These are phyloP conservation scores for Orthosia gothica DNA, from an alignment of 2,888 invertebrate genomes.

Conservation along the genomic window DNA sequence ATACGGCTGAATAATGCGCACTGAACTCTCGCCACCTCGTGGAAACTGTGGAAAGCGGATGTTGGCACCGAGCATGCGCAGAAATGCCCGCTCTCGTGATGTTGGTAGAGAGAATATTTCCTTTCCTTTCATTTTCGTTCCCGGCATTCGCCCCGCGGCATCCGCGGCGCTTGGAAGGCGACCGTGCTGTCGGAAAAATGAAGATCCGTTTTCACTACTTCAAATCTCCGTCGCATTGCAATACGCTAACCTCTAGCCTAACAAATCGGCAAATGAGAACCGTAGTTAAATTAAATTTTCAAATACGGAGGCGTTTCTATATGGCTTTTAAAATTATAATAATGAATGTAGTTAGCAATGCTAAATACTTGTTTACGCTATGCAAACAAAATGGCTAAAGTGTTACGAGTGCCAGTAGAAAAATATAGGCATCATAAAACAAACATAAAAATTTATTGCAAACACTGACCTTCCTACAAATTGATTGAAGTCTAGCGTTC, in stretches of 20 bases:
- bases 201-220: slow-evolving; percentile 22
- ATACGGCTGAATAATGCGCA: slow-evolving; percentile 2
- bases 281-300: not conserved
- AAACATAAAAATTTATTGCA: slow-evolving; percentile 16
- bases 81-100: slow-evolving; percentile 31
- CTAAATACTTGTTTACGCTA: slow-evolving; percentile 8
- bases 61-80: slow-evolving; percentile 41
- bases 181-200: slow-evolving; percentile 12
- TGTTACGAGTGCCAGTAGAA: not conserved
- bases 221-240: not conserved
- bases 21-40: slow-evolving; percentile 21
- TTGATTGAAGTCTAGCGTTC: slow-evolving; percentile 36
- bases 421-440: not conserved
- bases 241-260: slow-evolving; percentile 26
- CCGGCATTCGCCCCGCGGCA: slow-evolving; percentile 39
- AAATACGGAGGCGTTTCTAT: not conserved
- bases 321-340: not conserved
- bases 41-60: slow-evolving; percentile 51
- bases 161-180: slow-evolving; percentile 12
- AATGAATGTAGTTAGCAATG: not conserved
- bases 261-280: not conserved
- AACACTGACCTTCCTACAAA: slow-evolving; percentile 34
- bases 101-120: slow-evolving; percentile 39
- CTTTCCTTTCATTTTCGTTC: slow-evolving; percentile 46
- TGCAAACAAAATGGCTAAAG: slow-evolving; percentile 15